These are phyloP conservation scores for Amblyraja radiata DNA, from an alignment of 2,797 vertebrate species.

Conservation along the genomic window DNA sequence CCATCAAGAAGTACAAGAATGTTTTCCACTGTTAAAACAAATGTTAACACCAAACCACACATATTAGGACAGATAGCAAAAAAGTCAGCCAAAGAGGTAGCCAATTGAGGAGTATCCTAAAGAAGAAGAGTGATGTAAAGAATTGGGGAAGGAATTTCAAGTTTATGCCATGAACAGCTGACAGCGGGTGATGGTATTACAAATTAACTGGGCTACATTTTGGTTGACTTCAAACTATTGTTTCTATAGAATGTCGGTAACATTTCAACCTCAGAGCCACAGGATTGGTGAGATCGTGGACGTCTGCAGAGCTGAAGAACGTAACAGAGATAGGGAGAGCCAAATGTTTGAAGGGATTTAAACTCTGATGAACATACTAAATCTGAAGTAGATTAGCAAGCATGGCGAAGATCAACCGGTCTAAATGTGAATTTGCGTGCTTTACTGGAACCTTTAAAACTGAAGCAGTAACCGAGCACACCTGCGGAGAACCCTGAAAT, in stretches of 20 bases:
- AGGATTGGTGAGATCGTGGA: background rate
- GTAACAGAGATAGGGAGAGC: background rate
- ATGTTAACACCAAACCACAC: background rate
- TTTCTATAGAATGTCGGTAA: background rate
- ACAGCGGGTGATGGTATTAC: background rate
- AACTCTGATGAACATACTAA: background rate
- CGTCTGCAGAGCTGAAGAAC: background rate
- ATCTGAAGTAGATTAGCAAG: background rate
- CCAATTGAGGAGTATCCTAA: background rate
- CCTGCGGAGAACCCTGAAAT: background rate
- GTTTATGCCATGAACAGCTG: background rate
- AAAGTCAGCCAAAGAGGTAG: background rate
- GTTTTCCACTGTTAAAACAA: background rate
- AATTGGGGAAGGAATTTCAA: background rate
- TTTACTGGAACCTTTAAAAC: background rate
- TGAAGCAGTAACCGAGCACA: background rate
- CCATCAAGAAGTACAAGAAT: background rate
- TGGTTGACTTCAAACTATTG: background rate
- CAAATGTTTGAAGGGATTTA: background rate
- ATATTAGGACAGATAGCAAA: background rate
- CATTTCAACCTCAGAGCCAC: background rate
- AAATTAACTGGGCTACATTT: background rate
- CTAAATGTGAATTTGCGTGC: background rate
- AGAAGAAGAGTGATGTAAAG: background rate
- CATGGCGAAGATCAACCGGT: background rate